Evolutionary conservation across 2,888 invertebrate species (phyloP), one percentile per base, ranked within the genome.

Genomic region (Acanthopleura granulata): DNA sequence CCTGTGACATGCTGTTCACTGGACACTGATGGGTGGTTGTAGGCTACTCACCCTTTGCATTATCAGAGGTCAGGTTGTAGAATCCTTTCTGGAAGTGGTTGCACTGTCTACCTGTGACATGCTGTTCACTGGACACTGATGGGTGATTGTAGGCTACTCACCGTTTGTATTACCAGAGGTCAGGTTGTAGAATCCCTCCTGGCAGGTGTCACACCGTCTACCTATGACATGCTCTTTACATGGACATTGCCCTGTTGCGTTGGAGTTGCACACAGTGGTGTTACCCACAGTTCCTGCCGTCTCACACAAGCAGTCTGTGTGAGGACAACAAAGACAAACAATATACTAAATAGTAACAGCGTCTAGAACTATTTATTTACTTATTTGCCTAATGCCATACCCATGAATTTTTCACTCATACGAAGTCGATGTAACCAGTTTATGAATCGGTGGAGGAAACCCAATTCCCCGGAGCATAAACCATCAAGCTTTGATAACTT

Each of bases 301-400:
- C 72, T 83, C 62, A 78, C 88, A 88, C 29, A 49, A 69, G 77
- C 85, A 86, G 11, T 79, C 85, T 85, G 76, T 72, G n/a, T 16
- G 75, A 73, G 9, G 51, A 71, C 18, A 57, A 22, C 18, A 57
- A 22, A 12, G 57, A 22, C n/a, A n/a, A 15, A 72, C 27, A 25
- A 50, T 74, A 22, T 62, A 70, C 27, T 18, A 66, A 62, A 69
- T n/a, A 9, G 18, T 22, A 25, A 6, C 22, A 18, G 66, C 3
- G 51, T 62, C 51, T 73, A 22, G 49, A 61, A 50, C 27, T 6
- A 69, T 27, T 25, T 25, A 18, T 18, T 27, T 4, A 69, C 15
- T 69, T 69, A 18, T 18, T 69, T 40, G n/a, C n/a, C n/a, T n/a
- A n/a, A n/a, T n/a, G n/a, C n/a, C n/a, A n/a, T n/a, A n/a, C n/a